Evolutionary conservation across 2,888 invertebrate species (phyloP).

Genomic region (Amphipyra tragopoginis): DNA sequence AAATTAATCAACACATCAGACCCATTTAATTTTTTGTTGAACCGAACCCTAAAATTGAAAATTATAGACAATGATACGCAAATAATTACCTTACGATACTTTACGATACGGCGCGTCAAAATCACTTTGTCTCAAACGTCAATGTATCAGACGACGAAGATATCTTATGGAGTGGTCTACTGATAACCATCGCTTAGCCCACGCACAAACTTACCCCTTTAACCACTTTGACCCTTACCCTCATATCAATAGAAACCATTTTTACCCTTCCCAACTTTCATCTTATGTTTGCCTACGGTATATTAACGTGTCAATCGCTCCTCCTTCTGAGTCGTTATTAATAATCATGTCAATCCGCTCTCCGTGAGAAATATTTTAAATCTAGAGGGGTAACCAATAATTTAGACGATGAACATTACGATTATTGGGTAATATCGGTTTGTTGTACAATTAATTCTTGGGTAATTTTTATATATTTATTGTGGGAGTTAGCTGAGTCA

Average conservation of each 20-base stretch:
- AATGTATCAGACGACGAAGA: conserved; percentile 69
- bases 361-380: conserved; percentile 86
- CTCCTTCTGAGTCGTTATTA: conserved; percentile 82
- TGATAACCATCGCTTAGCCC: conserved; percentile 76
- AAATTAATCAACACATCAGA: conserved; percentile 56
- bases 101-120: conserved; percentile 80
- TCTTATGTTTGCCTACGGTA: conserved; percentile 63
- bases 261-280: conserved; percentile 30
- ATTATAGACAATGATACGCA: conserved; percentile 78
- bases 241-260: conserved; percentile 44
- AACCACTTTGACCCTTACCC: conserved; percentile 32
- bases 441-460: conserved; percentile 82
- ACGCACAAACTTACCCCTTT: conserved; percentile 63
- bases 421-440: conserved; percentile 85
- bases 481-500: conserved; percentile 83
- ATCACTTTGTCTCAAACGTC: conserved; percentile 84
- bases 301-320: conserved; percentile 88
- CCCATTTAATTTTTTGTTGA: conserved; percentile 50
- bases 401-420: conserved; percentile 78
- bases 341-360: conserved; percentile 84
- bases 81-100: conserved; percentile 75
- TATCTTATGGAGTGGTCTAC: conserved; percentile 74
- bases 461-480: conserved; percentile 78
- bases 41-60: conserved; percentile 59
- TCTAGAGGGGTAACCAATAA: conserved; percentile 81